Evolutionary conservation across 2,797 vertebrate genomes (phyloP).

Genomic region (Xiphophorus birchmanni): DNA sequence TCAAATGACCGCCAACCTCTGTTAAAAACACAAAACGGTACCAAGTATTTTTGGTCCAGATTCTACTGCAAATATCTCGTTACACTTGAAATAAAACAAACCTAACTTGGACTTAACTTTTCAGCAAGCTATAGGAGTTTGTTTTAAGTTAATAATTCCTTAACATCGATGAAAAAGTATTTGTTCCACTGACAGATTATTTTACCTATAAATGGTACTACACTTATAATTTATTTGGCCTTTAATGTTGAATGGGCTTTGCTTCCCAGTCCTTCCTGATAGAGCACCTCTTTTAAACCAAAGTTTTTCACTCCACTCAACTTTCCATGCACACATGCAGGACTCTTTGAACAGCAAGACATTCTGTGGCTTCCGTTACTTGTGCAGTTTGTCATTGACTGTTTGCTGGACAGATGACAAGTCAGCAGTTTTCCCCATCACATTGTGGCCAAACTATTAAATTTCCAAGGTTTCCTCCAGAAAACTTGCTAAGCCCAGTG

Average conservation of each 20-base stretch:
- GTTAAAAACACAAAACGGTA: background rate
- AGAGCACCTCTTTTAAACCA: background rate
- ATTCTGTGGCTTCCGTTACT: background rate
- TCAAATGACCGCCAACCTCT: background rate
- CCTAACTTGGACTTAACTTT: no score
- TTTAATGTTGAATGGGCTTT: background rate
- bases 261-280: background rate
- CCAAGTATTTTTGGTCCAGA: no score
- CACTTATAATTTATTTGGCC: no score
- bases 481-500: no score
- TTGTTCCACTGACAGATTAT: no score
- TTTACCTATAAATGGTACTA: no score
- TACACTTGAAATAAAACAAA: no score
- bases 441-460: background rate
- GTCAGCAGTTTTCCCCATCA: background rate
- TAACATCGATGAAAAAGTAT: no score
- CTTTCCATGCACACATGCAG: background rate
- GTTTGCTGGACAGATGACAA: background rate
- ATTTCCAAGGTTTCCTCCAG: background rate
- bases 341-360: background rate
- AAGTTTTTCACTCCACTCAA: background rate
- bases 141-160: no score
- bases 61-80: no score
- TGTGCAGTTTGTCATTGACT: background rate
- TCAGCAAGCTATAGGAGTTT: no score